A percentile compares a stretch with the other conserved stretches of the same genome.
These are phyloP conservation scores for Spilarctia lutea DNA, from an alignment of 2,888 invertebrate genomes.

Conservation along the genomic window DNA sequence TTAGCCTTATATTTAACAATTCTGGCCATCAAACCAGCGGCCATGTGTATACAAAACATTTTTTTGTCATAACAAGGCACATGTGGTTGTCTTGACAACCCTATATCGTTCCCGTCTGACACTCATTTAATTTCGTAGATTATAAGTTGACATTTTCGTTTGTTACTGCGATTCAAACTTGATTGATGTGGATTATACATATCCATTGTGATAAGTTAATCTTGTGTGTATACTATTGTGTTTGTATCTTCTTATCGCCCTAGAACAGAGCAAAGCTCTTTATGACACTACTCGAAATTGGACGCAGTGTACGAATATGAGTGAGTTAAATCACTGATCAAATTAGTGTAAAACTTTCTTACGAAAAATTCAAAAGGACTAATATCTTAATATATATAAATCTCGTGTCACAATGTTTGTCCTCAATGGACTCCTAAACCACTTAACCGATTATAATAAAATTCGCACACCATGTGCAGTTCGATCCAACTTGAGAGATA, in stretches of 20 bases:
- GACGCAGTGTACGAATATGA: background rate
- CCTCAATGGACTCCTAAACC: too few species aligned
- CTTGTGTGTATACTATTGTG: slow-evolving; percentile 44
- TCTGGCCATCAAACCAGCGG: background rate
- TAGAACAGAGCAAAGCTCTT: slow-evolving; percentile 19
- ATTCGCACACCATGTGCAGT: too few species aligned
- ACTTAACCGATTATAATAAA: too few species aligned
- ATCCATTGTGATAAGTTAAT: slow-evolving; percentile 61
- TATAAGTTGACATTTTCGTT: slow-evolving; percentile 84
- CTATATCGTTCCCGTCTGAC: slow-evolving; percentile 73
- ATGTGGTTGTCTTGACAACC: slow-evolving; percentile 33
- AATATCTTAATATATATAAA: too few species aligned
- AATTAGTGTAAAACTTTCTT: background rate
- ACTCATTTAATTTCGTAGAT: slow-evolving; percentile 85
- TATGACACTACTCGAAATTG: too few species aligned
- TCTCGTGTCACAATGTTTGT: too few species aligned
- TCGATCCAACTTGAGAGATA: too few species aligned
- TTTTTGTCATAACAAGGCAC: slow-evolving; percentile 5
- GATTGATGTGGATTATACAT: slow-evolving; percentile 78
- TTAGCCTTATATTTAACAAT: background rate
- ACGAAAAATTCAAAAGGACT: background rate
- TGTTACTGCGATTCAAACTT: slow-evolving; percentile 76
- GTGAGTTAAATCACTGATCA: background rate
- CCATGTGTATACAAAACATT: too few species aligned
- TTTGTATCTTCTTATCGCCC: slow-evolving; percentile 38